Conservation (phyloP, 2,113 vertebrate genomes). For the Boulengeromyrus knoepffleri region DNA sequence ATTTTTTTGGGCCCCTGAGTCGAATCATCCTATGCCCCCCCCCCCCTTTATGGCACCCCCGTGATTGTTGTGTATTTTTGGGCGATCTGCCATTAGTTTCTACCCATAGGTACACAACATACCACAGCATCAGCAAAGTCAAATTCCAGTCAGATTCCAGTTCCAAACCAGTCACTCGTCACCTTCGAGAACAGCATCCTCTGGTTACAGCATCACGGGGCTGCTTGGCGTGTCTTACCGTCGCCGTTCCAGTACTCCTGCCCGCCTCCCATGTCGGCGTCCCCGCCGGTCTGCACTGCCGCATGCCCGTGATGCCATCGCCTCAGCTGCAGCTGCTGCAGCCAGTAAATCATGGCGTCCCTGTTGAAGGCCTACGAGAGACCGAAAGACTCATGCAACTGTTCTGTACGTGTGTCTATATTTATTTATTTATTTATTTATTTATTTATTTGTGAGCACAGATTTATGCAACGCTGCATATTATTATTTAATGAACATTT, state of each 20-base stretch:
- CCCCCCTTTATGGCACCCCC: background rate
- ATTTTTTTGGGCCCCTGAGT: background rate
- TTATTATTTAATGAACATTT: too few relatives aligned
- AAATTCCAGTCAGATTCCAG: background rate
- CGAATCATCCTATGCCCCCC: background rate
- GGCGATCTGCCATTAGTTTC: background rate
- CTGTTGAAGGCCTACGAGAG: constrained; percentile 68
- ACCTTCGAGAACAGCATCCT: background rate
- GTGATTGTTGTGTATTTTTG: background rate
- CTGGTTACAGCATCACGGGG: background rate
- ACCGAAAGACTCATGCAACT: background rate
- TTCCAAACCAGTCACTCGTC: background rate
- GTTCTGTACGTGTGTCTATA: too few relatives aligned
- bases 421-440: too few relatives aligned
- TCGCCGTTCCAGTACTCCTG: background rate
- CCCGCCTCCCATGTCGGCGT: background rate
- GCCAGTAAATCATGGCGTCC: constrained; percentile 84
- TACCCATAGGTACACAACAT: background rate
- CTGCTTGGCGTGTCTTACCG: background rate
- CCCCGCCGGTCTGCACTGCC: constrained; percentile 20
- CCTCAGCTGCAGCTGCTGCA: constrained; percentile 86
- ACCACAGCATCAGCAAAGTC: background rate
- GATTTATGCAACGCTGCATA: too few relatives aligned
- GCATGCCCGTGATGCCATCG: constrained; percentile 72
- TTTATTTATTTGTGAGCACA: too few relatives aligned